phyloP scores from a whole-genome alignment of 2,888 invertebrate species.

The Idaea biselata region DNA sequence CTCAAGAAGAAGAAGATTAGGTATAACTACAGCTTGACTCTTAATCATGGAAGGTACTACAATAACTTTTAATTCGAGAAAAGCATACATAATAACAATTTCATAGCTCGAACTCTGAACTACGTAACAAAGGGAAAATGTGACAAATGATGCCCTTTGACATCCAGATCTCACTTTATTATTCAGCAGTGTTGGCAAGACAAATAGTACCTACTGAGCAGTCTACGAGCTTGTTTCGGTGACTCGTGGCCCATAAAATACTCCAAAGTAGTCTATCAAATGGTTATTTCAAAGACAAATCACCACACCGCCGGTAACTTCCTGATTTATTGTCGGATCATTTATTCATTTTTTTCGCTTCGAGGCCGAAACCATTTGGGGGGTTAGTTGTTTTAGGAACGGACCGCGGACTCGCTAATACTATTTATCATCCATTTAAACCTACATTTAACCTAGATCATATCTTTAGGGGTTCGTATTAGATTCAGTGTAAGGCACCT shows the following conservation, averaged over 20 bases:
- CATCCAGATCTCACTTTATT: conserved; percentile 33
- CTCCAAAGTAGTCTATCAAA: conserved; percentile 47
- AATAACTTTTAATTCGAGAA: neutral
- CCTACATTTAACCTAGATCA: neutral
- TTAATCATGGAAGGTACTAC: no score
- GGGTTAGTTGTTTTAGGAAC: conserved; percentile 20
- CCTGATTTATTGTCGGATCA: conserved; percentile 62
- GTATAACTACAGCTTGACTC: no score
- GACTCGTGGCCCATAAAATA: conserved; percentile 48
- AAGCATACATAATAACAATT: neutral
- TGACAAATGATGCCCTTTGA: conserved; percentile 22
- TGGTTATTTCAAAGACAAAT: conserved; percentile 57
- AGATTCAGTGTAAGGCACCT: no score
- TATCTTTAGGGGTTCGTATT: no score
- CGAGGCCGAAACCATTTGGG: conserved; percentile 19
- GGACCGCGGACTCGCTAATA: conserved; percentile 15
- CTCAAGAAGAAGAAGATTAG: no score
- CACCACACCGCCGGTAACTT: conserved; percentile 51
- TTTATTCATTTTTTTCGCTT: conserved; percentile 47
- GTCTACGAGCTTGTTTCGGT: conserved; percentile 35
- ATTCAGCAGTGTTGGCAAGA: conserved; percentile 40
- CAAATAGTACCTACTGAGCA: conserved; percentile 32
- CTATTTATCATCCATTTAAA: neutral
- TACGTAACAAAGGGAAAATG: conserved; percentile 19
- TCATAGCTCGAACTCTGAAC: neutral